phyloP scores from a whole-genome alignment of 2,113 vertebrate genomes.

The Prunella fulvescens region DNA sequence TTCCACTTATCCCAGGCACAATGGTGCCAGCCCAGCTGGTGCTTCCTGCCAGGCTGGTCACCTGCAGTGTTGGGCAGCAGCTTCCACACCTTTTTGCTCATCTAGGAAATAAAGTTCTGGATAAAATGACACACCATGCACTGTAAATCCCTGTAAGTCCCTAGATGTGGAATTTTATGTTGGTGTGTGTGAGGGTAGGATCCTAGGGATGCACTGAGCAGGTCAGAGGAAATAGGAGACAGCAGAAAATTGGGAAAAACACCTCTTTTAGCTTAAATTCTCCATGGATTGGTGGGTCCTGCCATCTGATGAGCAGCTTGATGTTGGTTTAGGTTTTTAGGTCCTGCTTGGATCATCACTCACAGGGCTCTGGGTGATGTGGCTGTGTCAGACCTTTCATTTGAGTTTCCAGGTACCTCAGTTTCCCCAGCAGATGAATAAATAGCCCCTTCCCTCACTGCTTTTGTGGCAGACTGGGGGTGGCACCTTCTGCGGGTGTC shows the following conservation, averaged over 20 bases:
- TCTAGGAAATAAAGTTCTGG: background rate
- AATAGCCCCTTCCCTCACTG: background rate
- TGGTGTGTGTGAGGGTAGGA: background rate
- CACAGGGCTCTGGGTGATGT: background rate
- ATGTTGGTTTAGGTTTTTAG: background rate
- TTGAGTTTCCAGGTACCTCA: background rate
- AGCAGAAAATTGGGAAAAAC: background rate
- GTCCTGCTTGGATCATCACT: fast-evolving
- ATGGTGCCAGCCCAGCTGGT: background rate
- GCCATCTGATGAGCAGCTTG: fast-evolving
- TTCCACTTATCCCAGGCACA: background rate
- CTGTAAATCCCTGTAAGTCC: background rate
- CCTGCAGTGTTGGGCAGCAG: background rate
- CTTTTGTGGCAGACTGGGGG: background rate
- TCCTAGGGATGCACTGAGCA: background rate
- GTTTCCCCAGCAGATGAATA: background rate
- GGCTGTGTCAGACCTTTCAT: background rate
- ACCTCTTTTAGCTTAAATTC: background rate
- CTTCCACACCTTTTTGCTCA: background rate
- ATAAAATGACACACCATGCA: background rate
- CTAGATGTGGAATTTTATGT: background rate
- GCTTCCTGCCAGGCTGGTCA: background rate
- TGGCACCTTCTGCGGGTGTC: too few relatives aligned
- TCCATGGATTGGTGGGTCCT: background rate
- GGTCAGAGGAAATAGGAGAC: background rate